Percentiles rank a stretch among this genome's conserved stretches.
phyloP scores from a whole-genome alignment of 2,113 vertebrate species.

The Phoenicopterus ruber region DNA sequence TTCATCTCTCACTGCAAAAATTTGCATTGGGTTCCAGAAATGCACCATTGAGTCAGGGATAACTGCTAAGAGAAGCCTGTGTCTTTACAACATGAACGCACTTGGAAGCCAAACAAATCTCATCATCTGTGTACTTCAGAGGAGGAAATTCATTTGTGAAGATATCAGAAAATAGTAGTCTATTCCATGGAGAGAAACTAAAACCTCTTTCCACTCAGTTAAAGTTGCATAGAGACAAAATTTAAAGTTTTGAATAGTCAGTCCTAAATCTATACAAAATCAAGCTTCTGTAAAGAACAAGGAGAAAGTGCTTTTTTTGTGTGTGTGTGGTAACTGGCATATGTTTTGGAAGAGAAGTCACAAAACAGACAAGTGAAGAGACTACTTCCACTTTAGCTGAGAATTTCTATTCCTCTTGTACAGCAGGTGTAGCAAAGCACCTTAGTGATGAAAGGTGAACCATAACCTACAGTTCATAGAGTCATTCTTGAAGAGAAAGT shows the following conservation, averaged over 20 bases:
- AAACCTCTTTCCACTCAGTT: neutral
- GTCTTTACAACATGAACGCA: neutral
- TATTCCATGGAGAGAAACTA: neutral
- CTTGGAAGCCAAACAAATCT: neutral
- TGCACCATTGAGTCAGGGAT: neutral
- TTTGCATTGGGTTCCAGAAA: neutral
- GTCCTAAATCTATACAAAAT: neutral
- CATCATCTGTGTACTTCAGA: neutral
- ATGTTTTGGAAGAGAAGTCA: neutral
- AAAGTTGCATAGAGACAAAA: neutral
- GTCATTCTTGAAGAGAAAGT: neutral
- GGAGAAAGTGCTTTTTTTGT: fast-evolving
- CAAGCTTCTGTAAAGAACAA: neutral
- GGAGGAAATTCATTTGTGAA: neutral
- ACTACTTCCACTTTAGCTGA: neutral
- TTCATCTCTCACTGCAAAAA: neutral
- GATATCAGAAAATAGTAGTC: neutral
- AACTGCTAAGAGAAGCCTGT: neutral
- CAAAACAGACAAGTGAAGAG: neutral
- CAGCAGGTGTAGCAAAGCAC: neutral
- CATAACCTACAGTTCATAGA: neutral
- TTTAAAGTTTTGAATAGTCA: neutral
- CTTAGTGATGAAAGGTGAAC: neutral
- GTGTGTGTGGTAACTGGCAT: neutral
- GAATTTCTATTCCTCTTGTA: neutral